These are phyloP conservation scores for Aurelia aurita complex sp. Pacific DNA, from an alignment of 30 jellyfish, hydroid and myxozoan genomes.

Conservation along the genomic window DNA sequence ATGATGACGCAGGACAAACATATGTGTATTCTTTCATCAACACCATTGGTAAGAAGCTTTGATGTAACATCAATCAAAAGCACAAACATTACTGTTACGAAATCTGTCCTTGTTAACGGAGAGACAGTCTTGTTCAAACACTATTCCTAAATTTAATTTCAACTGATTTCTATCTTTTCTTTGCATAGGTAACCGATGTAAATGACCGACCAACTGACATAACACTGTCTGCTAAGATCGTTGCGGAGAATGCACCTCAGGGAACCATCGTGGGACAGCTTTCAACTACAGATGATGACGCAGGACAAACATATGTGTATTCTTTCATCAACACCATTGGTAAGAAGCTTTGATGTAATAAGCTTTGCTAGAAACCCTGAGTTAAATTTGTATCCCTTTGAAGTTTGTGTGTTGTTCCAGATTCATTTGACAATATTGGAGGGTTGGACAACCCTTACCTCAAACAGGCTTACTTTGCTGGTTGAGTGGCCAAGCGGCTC, in stretches of 20 bases:
- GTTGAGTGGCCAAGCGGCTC: no score
- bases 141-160: not conserved
- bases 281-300: conserved; percentile 71
- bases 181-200: conserved; percentile 54
- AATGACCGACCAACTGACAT: conserved; percentile 81
- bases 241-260: conserved; percentile 49
- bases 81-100: no score
- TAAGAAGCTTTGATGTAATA: conserved; percentile 1
- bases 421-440: no score
- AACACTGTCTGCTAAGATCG: conserved; percentile 41
- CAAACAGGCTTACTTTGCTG: no score
- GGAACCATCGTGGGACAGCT: conserved; percentile 61
- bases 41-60: conserved; percentile 60
- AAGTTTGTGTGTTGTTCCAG: no score
- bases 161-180: not conserved
- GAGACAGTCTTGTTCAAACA: no score
- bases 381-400: no score
- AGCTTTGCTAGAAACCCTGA: no score
- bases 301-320: conserved; percentile 64
- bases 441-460: no score
- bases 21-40: conserved; percentile 57
- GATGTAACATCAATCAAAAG: no score
- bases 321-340: conserved; percentile 68
- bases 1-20: conserved; percentile 72
- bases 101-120: no score